Base-by-base conservation (phyloP, 1,140 invertebrate genomes). In the Acromyrmex charruanus region DNA sequence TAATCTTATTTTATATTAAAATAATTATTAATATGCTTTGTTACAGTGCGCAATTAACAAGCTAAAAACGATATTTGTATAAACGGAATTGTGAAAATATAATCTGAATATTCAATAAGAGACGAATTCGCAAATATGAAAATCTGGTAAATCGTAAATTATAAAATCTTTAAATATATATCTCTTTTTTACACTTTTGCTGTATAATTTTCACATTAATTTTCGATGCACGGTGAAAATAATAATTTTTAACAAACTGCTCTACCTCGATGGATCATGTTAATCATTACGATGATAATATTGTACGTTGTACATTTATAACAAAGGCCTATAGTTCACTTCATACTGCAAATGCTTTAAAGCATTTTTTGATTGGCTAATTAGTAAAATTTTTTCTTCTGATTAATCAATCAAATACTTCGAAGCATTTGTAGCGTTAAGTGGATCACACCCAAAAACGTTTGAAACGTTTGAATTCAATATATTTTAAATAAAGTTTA, bases 1-100 rank as follows among this genome's bases (percentile, higher is more conserved):
- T 44, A 18, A 69, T 68, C 77, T 68, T 79, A 28, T 35, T 66
- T 66, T 14, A 35, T 10, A 16, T 21, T 69, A 39, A 80, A 16
- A 68, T 63, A 53, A 55, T 39, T 68, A 65, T 44, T 55, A 68
- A 21, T 28, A 68, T n/a, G 0, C 14, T 55, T 68, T 68, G 25
- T 53, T 66, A 35, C 31, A 35, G 1, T n/a, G 9, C 10, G 16
- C 28, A 53, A 79, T 35, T 80, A 66, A 66, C 25, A 53, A 66
- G n/a, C 12, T 68, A 21, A 53, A 66, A 80, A 66, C 35, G 35
- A 39, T 21, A 68, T 25, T 65, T 1, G 14, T 49, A 25, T 55
- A 39, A 5, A 35, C 5, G 31, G 6, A 44, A 10, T 74, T 18
- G 18, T 74, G 55, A 25, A 61, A 44, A 65, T 77, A 59, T 31